Evolutionary conservation across 2,888 invertebrate species (phyloP).

Genomic region (Oeneis ivallda): DNA sequence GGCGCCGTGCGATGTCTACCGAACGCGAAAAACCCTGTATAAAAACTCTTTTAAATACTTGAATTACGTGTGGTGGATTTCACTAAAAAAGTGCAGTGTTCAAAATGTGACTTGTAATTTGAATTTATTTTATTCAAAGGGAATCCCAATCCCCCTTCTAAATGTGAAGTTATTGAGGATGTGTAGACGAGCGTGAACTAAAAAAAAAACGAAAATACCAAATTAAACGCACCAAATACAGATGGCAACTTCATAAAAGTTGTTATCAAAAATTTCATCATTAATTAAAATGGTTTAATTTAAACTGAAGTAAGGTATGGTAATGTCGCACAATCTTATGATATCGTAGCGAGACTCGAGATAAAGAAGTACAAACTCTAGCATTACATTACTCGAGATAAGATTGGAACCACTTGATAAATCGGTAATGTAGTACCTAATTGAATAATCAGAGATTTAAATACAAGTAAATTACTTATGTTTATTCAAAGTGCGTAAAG

Average conservation of each 20-base stretch:
- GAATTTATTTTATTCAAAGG: not conserved
- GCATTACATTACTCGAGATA: slow-evolving; percentile 45
- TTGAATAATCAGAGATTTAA: slow-evolving; percentile 6
- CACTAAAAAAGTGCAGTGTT: slow-evolving; percentile 11
- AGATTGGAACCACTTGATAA: slow-evolving; percentile 40
- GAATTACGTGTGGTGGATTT: slow-evolving; percentile 15
- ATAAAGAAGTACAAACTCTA: slow-evolving; percentile 45
- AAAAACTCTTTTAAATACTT: slow-evolving; percentile 24
- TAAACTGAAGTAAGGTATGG: not conserved
- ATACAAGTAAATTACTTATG: not conserved
- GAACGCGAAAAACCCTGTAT: slow-evolving; percentile 27
- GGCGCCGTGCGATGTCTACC: slow-evolving; percentile 49
- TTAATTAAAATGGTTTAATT: slow-evolving; percentile 4
- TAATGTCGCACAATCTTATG: slow-evolving; percentile 16
- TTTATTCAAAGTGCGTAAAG: not conserved
- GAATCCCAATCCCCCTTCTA: not conserved
- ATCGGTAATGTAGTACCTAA: slow-evolving; percentile 24
- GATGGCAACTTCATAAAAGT: not conserved
- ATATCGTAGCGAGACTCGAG: slow-evolving; percentile 36
- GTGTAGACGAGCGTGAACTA: no score
- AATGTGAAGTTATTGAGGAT: not conserved
- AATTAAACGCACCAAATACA: not conserved
- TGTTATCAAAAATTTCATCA: not conserved
- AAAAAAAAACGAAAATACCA: not conserved
- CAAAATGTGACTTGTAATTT: slow-evolving; percentile 5